Base-by-base conservation (phyloP, 2,888 invertebrate genomes). In the Hydrotaea diabolus region DNA sequence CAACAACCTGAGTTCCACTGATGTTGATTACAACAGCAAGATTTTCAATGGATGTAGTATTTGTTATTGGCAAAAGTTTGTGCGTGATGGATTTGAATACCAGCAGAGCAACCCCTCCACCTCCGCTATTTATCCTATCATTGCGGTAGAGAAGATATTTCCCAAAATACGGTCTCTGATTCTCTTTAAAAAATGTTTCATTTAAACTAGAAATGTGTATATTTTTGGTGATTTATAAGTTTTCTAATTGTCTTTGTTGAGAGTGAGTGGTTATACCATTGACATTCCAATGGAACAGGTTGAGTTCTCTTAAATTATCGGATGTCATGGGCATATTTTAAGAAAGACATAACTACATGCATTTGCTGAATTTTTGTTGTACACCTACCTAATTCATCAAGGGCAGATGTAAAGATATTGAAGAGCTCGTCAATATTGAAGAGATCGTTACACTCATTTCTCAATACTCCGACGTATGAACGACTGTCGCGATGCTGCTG, bases 31-130 rank as follows among this genome's bases (percentile, higher is more conserved):
- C 72, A 0, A 72, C 36, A 31, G 55, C 55, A 2, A 72, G 23
- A 53, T 55, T 72, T 72, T 72, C 55, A 13, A 72, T 55, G n/a
- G 46, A 64, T 8, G n/a, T 11, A 5, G 64, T 75, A 17, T 64
- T 75, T 3, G 11, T 31, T 62, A 49, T 5, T 9, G 39, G 39
- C 1, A 57, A 15, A 7, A 39, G 39, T 21, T 15, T 73, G 21
- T 73, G 57, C 15, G 57, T 43, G 15, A 57, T 2, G 19, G 57
- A 36, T 43, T 57, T 73, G 39, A 15, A 31, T 0, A 59, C 23
- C 15, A 59, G 2, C 2, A 59, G 31, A 59, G 59, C 59, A 9
- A 59, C 59, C 1, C 59, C 59, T 13, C 26, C 59, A 1, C 59
- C 59, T 13, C 31, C 31, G 1, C 13, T 1, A 0, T 11, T 13